These are phyloP conservation scores for Hirundo rustica DNA, from an alignment of 2,797 vertebrate genomes.

Conservation along the genomic window DNA sequence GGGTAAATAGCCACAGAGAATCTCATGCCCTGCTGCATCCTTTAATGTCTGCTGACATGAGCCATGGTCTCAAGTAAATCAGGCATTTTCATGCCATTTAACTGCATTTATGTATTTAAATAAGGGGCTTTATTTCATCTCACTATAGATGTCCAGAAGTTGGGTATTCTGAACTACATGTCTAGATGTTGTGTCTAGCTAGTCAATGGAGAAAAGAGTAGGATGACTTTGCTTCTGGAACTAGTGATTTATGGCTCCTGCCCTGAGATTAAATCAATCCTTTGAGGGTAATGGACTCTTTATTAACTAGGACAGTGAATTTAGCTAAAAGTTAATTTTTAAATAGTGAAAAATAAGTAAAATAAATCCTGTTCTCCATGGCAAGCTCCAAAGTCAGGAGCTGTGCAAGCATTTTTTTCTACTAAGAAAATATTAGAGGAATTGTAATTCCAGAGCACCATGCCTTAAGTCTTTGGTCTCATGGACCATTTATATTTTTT, in stretches of 20 bases:
- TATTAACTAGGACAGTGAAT: not conserved
- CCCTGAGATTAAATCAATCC: not conserved
- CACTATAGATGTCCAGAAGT: not conserved
- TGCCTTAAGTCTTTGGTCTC: not conserved
- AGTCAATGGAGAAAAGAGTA: not conserved
- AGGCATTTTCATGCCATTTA: not conserved
- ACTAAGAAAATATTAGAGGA: not conserved
- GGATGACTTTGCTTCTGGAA: not conserved
- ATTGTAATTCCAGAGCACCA: not conserved
- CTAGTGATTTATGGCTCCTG: not conserved
- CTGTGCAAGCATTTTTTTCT: not conserved
- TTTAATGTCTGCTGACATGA: not conserved
- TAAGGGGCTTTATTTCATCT: not conserved
- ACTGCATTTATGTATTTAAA: not conserved
- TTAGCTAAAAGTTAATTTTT: not conserved
- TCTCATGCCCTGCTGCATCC: not conserved
- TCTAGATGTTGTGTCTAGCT: fast-evolving
- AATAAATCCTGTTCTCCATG: not conserved
- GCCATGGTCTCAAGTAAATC: not conserved
- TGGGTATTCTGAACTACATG: fast-evolving
- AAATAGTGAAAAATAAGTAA: not conserved
- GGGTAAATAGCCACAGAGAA: not conserved
- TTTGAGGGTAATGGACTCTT: not conserved
- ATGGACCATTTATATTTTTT: not conserved
- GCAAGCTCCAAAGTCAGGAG: not conserved